Percentiles rank a stretch among this genome's conserved stretches.
Conservation (phyloP, 2,113 vertebrate genomes). For the Notarius quadriscutis region DNA sequence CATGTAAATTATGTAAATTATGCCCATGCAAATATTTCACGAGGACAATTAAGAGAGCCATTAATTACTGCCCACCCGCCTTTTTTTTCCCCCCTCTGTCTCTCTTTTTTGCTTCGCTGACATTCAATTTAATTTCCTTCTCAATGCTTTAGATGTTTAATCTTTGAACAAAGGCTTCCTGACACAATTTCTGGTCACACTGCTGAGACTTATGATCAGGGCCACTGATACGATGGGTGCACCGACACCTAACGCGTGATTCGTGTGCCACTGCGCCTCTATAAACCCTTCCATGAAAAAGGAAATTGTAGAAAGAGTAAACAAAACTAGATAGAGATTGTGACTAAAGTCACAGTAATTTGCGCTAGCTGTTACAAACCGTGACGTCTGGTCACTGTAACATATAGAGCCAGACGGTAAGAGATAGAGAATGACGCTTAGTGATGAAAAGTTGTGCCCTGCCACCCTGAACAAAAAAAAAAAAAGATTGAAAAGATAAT, state of each 20-base stretch:
- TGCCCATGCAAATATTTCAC: constrained; percentile 99
- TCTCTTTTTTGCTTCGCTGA: constrained; percentile 99
- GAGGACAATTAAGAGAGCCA: constrained; percentile 99
- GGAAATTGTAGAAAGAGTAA: background rate
- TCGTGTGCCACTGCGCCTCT: constrained; percentile 4
- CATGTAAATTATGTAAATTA: constrained; percentile 99
- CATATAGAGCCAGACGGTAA: no score
- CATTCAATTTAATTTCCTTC: constrained; percentile 97
- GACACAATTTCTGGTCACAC: constrained; percentile 50
- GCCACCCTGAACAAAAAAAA: no score
- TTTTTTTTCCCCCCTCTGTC: constrained; percentile 92
- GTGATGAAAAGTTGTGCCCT: no score
- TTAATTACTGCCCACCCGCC: constrained; percentile 92
- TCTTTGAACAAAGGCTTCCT: constrained; percentile 80
- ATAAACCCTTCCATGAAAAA: background rate
- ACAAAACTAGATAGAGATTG: background rate
- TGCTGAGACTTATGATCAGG: constrained; percentile 37
- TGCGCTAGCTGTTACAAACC: no score
- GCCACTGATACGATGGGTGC: constrained; percentile 16
- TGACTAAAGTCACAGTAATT: no score
- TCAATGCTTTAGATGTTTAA: constrained; percentile 91
- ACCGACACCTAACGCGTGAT: background rate
- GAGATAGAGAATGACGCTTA: no score
- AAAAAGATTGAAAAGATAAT: no score
- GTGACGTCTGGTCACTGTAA: no score